phyloP scores from a whole-genome alignment of 2,113 vertebrate genomes.

The Pelvicachromis taeniatus region DNA sequence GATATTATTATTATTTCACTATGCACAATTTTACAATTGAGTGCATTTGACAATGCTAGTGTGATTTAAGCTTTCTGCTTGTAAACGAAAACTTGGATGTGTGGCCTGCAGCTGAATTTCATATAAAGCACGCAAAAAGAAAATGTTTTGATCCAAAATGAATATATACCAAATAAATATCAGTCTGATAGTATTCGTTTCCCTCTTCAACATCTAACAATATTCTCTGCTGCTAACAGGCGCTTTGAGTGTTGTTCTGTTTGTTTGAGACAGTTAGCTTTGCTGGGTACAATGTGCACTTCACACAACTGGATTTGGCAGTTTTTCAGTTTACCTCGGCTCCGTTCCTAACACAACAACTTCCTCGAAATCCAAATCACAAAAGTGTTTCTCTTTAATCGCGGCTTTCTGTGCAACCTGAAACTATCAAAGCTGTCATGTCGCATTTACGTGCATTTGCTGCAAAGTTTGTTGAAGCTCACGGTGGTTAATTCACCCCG shows the following conservation, averaged over 20 bases:
- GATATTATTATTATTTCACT: background rate
- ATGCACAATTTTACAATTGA: background rate
- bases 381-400: background rate
- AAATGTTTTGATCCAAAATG: background rate
- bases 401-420: background rate
- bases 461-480: background rate
- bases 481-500: too few relatives aligned
- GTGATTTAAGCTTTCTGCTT: background rate
- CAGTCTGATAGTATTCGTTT: too few relatives aligned
- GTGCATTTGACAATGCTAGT: background rate
- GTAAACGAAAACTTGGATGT: background rate
- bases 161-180: background rate
- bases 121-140: background rate
- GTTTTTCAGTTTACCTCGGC: background rate
- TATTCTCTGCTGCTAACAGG: background rate
- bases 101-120: background rate
- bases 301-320: background rate
- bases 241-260: background rate
- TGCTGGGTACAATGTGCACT: background rate
- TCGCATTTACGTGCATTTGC: background rate
- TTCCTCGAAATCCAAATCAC: background rate
- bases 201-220: background rate
- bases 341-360: fast-evolving
- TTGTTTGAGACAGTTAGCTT: background rate
- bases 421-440: background rate